phyloP scores from a whole-genome alignment of 2,888 invertebrate species.

The Cylindroiulus punctatus region DNA sequence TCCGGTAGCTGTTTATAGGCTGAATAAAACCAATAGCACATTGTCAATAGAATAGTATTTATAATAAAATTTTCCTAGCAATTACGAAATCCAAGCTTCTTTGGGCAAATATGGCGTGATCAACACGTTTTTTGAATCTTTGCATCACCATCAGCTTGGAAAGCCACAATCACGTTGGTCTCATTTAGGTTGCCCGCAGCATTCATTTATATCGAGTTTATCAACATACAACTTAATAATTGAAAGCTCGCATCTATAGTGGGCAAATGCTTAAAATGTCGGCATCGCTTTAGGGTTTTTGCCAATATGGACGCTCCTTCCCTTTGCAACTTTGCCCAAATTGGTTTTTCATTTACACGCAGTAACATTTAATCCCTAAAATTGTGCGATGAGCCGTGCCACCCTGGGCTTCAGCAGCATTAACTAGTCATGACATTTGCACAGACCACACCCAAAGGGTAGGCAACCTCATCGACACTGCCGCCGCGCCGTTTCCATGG shows the following conservation, averaged over 20 bases:
- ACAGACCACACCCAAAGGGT: slow-evolving; percentile 37
- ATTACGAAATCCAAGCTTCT: too few relatives aligned
- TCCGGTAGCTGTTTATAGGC: background rate
- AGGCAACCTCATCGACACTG: slow-evolving; percentile 11
- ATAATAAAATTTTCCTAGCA: too few relatives aligned
- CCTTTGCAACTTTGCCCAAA: background rate
- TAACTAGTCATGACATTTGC: slow-evolving; percentile 38
- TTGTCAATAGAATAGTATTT: too few relatives aligned
- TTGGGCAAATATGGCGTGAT: too few relatives aligned
- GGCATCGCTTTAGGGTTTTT: background rate
- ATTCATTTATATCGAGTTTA: background rate
- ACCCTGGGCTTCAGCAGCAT: slow-evolving; percentile 33
- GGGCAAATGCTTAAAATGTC: background rate
- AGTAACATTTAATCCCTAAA: slow-evolving; percentile 24
- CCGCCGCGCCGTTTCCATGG: background rate
- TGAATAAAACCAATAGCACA: background rate
- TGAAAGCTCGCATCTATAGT: background rate
- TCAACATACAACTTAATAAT: background rate
- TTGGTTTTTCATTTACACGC: slow-evolving; percentile 42
- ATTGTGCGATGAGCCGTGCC: slow-evolving; percentile 3
- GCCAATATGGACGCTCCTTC: background rate
- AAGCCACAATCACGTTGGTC: too few relatives aligned
- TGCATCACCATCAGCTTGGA: too few relatives aligned
- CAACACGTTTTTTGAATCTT: too few relatives aligned
- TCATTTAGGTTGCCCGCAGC: too few relatives aligned